Evolutionary conservation across 1,140 invertebrate species (phyloP).

Genomic region (Dendrolimus punctatus): DNA sequence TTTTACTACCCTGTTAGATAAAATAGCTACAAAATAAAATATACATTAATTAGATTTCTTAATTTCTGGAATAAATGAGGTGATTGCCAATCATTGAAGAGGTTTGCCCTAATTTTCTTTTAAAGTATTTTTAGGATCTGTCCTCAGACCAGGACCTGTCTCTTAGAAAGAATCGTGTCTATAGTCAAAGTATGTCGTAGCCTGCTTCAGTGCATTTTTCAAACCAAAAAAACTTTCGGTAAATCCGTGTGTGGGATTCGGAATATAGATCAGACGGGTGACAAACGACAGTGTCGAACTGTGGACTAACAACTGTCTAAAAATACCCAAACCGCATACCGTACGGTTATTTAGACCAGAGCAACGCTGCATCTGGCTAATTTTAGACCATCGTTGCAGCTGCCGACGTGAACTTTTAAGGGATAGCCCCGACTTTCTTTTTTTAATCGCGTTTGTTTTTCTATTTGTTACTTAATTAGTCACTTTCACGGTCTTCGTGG

Average conservation of each 20-base stretch:
- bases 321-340: conserved; percentile 50
- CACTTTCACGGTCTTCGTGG: conserved; percentile 18
- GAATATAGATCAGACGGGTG: conserved; percentile 48
- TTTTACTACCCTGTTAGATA: no score
- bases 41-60: no score
- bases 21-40: no score
- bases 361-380: conserved; percentile 53
- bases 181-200: not conserved
- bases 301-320: conserved; percentile 60
- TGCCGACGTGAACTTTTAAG: conserved; percentile 55
- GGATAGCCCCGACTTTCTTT: conserved; percentile 31
- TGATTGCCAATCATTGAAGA: no score
- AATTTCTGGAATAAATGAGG: no score
- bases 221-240: not conserved
- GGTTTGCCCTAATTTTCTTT: no score
- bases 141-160: no score
- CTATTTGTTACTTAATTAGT: conserved; percentile 3
- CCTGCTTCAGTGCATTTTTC: conserved; percentile 6
- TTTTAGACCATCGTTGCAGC: conserved; percentile 45
- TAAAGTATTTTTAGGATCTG: no score
- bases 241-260: no score
- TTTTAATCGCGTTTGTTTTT: conserved; percentile 12
- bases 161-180: no score
- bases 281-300: conserved; percentile 54
- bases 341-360: conserved; percentile 58